Percentiles rank a stretch among this genome's conserved stretches.
Conservation (phyloP, 2,888 invertebrate species). For the Nebria brevicollis region DNA sequence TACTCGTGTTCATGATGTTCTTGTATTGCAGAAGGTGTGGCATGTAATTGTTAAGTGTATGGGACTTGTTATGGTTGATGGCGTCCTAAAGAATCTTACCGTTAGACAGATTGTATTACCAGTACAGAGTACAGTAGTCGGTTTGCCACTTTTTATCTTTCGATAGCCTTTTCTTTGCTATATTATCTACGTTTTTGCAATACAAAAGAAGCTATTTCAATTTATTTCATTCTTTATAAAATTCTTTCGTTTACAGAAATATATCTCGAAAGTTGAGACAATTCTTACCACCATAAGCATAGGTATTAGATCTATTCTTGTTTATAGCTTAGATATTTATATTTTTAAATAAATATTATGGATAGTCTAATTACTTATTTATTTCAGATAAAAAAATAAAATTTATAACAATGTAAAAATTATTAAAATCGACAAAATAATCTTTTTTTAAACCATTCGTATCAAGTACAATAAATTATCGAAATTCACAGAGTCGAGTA, state of each 20-base stretch:
- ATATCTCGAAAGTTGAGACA: too few relatives aligned
- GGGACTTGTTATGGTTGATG: not conserved
- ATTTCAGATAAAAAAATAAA: too few relatives aligned
- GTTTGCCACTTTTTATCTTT: not conserved
- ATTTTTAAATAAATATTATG: too few relatives aligned
- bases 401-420: too few relatives aligned
- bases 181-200: not conserved
- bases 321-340: too few relatives aligned
- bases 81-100: not conserved
- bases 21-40: not conserved
- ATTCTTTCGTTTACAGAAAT: not conserved
- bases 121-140: not conserved
- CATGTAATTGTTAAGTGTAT: conserved; percentile 1
- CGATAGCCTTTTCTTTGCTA: not conserved
- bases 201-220: not conserved
- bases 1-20: not conserved
- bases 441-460: too few relatives aligned
- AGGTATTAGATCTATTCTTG: too few relatives aligned
- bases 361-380: too few relatives aligned
- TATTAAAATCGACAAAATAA: too few relatives aligned
- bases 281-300: too few relatives aligned
- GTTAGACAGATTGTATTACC: not conserved
- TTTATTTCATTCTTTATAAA: not conserved
- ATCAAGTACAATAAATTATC: too few relatives aligned
- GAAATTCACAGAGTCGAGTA: too few relatives aligned